phyloP scores from a whole-genome alignment of 2,797 vertebrate species.

The Sebastes steindachneri region DNA sequence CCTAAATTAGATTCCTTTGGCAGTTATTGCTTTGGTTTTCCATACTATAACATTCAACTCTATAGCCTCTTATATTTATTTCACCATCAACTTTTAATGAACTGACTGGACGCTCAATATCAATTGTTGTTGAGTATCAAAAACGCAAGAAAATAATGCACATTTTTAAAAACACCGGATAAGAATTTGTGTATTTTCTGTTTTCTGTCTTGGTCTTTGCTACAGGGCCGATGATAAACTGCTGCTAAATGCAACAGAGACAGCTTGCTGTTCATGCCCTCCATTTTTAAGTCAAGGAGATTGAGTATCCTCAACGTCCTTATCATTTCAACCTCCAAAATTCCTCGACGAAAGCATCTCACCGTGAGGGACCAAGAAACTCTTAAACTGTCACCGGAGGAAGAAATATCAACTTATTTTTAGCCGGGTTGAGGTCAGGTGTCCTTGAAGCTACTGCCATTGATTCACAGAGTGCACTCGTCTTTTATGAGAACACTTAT shows the following conservation, averaged over 20 bases:
- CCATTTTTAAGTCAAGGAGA: not conserved
- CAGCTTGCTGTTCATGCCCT: not conserved
- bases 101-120: not conserved
- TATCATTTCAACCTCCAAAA: constrained; percentile 35
- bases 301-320: not conserved
- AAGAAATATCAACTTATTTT: constrained; percentile 69
- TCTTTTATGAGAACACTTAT: constrained; percentile 53
- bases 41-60: too few species aligned
- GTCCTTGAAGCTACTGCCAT: constrained; percentile 50
- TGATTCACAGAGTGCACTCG: constrained; percentile 27
- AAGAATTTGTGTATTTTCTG: not conserved
- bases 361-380: constrained; percentile 17
- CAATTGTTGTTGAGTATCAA: not conserved
- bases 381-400: constrained; percentile 58
- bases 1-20: not conserved
- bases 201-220: not conserved
- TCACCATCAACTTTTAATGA: not conserved
- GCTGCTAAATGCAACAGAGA: not conserved
- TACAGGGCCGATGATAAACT: not conserved
- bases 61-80: not conserved
- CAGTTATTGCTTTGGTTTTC: not conserved
- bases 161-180: not conserved
- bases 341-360: not conserved
- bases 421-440: constrained; percentile 60
- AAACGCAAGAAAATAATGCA: not conserved